These are phyloP conservation scores for Drosophila prosaltans DNA, from an alignment of 1,140 invertebrate species.

Conservation along the genomic window DNA sequence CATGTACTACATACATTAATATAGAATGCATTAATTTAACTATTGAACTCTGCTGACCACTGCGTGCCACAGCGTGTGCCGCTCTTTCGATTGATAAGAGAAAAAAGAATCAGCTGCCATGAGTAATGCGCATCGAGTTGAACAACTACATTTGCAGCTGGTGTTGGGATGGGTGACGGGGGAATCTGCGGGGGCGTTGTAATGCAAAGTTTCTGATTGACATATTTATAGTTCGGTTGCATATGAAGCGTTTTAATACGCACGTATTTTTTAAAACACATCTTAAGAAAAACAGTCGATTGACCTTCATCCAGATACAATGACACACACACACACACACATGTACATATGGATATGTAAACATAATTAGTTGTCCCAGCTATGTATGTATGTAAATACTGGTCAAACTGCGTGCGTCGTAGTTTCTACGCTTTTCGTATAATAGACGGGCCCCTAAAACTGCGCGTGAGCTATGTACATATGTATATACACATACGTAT, in stretches of 20 bases:
- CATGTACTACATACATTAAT: no score
- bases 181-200: slow-evolving; percentile 6
- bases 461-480: not conserved
- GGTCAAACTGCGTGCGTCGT: slow-evolving; percentile 43
- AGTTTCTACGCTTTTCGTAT: slow-evolving; percentile 27
- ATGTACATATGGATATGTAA: not conserved
- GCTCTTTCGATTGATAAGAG: not conserved
- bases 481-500: no score
- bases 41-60: not conserved
- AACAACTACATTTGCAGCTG: slow-evolving; percentile 25
- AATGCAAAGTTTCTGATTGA: slow-evolving; percentile 40
- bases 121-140: slow-evolving; percentile 39
- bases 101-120: slow-evolving; percentile 5
- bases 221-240: slow-evolving; percentile 55
- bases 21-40: no score
- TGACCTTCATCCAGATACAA: slow-evolving; percentile 46
- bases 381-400: slow-evolving; percentile 4
- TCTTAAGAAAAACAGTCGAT: slow-evolving; percentile 41
- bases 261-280: slow-evolving; percentile 22
- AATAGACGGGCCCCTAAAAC: slow-evolving; percentile 46
- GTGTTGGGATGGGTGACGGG: not conserved
- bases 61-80: not conserved
- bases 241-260: slow-evolving; percentile 43
- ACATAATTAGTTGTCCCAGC: no score
- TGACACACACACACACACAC: slow-evolving; percentile 17